Conservation (phyloP, 2,797 vertebrate genomes). For the Sarcophilus harrisii region DNA sequence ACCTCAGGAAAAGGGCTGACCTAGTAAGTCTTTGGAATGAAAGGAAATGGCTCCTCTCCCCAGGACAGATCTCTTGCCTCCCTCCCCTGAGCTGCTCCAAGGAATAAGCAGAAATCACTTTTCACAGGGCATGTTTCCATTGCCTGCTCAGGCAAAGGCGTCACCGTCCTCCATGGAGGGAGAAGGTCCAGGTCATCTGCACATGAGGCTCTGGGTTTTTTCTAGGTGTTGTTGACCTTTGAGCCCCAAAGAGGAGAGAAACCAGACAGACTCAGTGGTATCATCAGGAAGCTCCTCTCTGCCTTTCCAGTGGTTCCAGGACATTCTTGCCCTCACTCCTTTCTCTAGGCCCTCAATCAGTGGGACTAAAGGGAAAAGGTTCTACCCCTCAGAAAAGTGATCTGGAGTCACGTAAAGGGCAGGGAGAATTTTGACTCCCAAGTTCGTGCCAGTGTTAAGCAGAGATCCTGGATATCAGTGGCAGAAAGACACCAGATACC, state of each 20-base stretch:
- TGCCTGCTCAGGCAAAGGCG: neutral
- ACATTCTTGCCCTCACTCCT: neutral
- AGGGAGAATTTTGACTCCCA: neutral
- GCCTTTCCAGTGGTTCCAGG: neutral
- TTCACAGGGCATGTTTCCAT: neutral
- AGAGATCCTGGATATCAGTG: neutral
- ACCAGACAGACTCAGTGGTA: neutral
- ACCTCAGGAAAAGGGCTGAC: neutral
- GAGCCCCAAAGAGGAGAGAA: neutral
- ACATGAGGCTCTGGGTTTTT: neutral
- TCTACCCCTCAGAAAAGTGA: neutral
- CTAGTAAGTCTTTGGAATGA: slow-evolving; percentile 1
- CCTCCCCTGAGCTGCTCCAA: neutral
- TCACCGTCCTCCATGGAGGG: neutral
- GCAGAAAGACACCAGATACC: neutral
- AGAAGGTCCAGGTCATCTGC: neutral
- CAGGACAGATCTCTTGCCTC: neutral
- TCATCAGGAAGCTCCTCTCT: neutral
- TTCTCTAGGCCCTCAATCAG: neutral
- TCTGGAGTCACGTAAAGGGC: neutral
- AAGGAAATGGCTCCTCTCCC: neutral
- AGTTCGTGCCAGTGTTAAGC: neutral
- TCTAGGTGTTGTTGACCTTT: neutral
- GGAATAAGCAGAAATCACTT: neutral
- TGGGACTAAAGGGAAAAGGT: neutral